Evolutionary conservation across 1,140 invertebrate genomes (phyloP).

Genomic region (Tigriopus japonicus): DNA sequence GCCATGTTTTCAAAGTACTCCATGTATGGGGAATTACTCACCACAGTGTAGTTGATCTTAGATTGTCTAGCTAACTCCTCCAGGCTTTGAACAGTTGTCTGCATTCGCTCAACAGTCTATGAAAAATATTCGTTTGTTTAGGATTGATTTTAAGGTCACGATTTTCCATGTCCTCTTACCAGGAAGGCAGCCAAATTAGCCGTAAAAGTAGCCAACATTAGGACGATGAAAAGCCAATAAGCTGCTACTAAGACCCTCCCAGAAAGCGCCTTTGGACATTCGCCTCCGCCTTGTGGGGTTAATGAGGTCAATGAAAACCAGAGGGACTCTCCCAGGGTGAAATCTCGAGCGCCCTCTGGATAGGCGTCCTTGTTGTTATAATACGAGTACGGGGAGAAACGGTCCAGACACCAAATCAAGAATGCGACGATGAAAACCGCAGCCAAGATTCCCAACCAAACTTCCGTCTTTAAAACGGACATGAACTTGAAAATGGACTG

Average conservation of each 20-base stretch:
- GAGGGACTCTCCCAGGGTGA: conserved; percentile 41
- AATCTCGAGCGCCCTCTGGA: conserved; percentile 37
- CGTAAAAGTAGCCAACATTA: conserved; percentile 86
- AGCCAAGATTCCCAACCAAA: conserved; percentile 69
- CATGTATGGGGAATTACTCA: conserved; percentile 51
- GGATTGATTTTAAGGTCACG: conserved; percentile 22
- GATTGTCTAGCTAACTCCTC: conserved; percentile 69
- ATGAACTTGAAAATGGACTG: conserved; percentile 80
- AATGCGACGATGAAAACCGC: conserved; percentile 59
- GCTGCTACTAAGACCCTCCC: conserved; percentile 65
- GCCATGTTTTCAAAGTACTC: conserved; percentile 83
- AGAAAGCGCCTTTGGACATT: conserved; percentile 59
- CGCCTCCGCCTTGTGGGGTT: conserved; percentile 71
- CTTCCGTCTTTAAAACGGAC: conserved; percentile 64
- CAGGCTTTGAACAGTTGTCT: conserved; percentile 65
- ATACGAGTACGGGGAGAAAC: conserved; percentile 69
- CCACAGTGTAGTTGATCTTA: conserved; percentile 77
- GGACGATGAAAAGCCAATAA: conserved; percentile 79
- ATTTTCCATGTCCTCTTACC: conserved; percentile 87
- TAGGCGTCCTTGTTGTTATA: conserved; percentile 52
- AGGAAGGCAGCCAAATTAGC: conserved; percentile 91
- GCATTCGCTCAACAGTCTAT: conserved; percentile 11
- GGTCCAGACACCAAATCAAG: conserved; percentile 71
- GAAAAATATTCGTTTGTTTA: not conserved
- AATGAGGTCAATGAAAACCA: conserved; percentile 85